phyloP scores from a whole-genome alignment of 2,113 vertebrate species.

The Marcusenius ussheri region DNA sequence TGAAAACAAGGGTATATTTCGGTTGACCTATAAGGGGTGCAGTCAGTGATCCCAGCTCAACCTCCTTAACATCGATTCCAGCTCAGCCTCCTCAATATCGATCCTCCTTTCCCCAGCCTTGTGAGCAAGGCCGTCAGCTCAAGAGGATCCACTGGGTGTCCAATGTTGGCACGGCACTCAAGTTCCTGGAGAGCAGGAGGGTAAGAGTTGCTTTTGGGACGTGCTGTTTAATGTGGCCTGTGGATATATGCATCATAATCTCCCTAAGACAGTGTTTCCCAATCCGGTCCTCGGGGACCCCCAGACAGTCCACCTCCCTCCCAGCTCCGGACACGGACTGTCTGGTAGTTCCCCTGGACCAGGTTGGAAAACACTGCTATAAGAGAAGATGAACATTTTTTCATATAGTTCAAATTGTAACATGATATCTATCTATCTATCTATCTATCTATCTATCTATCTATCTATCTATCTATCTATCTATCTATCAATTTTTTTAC shows the following conservation, averaged over 20 bases:
- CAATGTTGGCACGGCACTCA: conserved; percentile 14
- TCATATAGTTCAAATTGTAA: no score
- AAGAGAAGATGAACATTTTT: background rate
- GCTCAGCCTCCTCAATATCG: background rate
- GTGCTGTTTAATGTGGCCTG: background rate
- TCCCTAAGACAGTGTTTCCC: background rate
- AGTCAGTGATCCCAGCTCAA: background rate
- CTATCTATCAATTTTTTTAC: background rate
- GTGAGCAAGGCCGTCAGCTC: conserved; percentile 15
- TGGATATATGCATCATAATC: background rate
- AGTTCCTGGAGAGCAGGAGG: conserved; percentile 18
- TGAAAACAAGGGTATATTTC: background rate
- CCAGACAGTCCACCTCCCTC: background rate
- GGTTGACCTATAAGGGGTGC: background rate
- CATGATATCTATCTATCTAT: background rate
- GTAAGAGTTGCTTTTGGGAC: background rate
- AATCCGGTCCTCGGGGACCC: background rate
- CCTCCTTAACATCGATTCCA: background rate
- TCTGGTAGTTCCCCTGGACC: background rate
- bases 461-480: no score
- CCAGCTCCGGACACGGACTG: background rate
- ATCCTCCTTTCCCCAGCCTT: background rate
- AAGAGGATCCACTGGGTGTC: conserved; percentile 20
- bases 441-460: background rate
- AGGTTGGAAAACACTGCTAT: no score